Evolutionary conservation across 2,797 vertebrate species (phyloP).

Genomic region (Enteromius paludinosus): DNA sequence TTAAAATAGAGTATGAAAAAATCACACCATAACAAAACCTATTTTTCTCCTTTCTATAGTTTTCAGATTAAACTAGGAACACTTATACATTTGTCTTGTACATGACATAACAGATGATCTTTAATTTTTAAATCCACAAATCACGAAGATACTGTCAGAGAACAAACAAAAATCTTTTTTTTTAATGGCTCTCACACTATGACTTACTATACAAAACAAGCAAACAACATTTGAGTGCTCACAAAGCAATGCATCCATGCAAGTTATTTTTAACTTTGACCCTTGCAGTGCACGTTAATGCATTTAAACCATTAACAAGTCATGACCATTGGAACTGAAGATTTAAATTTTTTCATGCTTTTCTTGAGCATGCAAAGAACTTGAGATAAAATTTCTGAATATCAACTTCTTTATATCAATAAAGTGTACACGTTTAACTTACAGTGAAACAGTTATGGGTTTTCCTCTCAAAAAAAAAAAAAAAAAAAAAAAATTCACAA

Average conservation of each 20-base stretch:
- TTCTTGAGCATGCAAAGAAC: slow-evolving; percentile 31
- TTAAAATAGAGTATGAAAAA: slow-evolving; percentile 18
- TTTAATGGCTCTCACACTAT: slow-evolving; percentile 1
- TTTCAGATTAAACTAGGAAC: slow-evolving; percentile 24
- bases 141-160: slow-evolving; percentile 23
- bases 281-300: slow-evolving; percentile 14
- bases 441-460: not conserved
- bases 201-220: slow-evolving; percentile 22
- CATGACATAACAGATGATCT: slow-evolving; percentile 18
- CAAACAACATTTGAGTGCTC: slow-evolving; percentile 6
- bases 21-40: slow-evolving; percentile 13
- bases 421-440: not conserved
- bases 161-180: slow-evolving; percentile 2
- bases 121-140: slow-evolving; percentile 34
- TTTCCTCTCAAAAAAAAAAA: not conserved
- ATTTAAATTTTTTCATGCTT: slow-evolving; percentile 25
- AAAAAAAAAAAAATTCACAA: not conserved
- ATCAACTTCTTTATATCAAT: not conserved
- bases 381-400: not conserved
- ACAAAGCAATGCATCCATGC: slow-evolving; percentile 35
- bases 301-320: not conserved
- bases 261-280: slow-evolving; percentile 22
- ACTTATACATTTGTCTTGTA: slow-evolving; percentile 22
- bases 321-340: not conserved
- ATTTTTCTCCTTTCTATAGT: not conserved